A percentile compares a stretch with the other conserved stretches of the same genome.
Evolutionary conservation across 2,113 vertebrate species (phyloP).

Genomic region (Cyanoliseus patagonus): DNA sequence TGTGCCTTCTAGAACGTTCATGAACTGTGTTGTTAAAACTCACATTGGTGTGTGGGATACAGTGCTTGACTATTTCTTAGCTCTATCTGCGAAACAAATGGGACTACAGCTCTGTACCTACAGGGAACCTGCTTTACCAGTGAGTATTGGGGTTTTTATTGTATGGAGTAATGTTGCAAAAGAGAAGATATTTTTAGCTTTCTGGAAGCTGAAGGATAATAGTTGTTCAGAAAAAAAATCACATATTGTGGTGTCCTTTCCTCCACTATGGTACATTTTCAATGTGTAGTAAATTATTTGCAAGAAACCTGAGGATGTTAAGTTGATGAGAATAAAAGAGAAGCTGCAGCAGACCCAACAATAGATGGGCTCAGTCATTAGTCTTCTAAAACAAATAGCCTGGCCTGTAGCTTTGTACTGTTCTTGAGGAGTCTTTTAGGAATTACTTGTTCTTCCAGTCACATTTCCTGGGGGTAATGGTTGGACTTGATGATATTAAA

Average conservation of each 20-base stretch:
- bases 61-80: not conserved
- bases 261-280: not conserved
- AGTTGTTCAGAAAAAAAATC: not conserved
- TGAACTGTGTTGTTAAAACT: not conserved
- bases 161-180: not conserved
- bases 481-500: not conserved
- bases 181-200: not conserved
- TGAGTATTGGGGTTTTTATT: not conserved
- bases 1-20: not conserved
- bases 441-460: not conserved
- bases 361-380: not conserved
- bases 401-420: not conserved
- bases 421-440: not conserved
- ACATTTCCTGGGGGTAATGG: not conserved
- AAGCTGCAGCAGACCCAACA: not conserved
- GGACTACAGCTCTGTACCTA: not conserved
- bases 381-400: not conserved
- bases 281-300: not conserved
- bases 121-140: not conserved
- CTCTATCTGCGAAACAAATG: not conserved
- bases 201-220: not conserved
- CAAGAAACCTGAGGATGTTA: not conserved
- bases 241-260: not conserved
- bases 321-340: not conserved
- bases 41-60: not conserved